Evolutionary conservation across 2,888 invertebrate species (phyloP), one percentile per base, ranked within the genome.

Genomic region (Cheilosia scutellata): DNA sequence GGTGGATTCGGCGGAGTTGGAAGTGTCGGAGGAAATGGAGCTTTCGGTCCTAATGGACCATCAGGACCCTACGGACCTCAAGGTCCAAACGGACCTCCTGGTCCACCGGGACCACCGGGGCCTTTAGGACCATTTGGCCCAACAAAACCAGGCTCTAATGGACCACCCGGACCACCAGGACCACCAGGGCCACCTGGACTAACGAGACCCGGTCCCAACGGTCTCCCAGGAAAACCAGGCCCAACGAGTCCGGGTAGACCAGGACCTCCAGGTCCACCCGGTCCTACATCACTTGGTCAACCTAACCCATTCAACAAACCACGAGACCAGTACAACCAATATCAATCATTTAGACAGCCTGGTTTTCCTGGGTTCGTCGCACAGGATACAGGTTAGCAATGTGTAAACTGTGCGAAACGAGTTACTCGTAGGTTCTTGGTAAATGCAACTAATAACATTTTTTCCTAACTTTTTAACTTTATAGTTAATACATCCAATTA

Each of bases 291-390:
- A 68, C 62, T 72, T 9, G 51, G 66, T 27, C 78, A 82, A 37
- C 78, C 83, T 1, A 80, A 72, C 13, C 62, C 90, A 20, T 68
- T 51, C 33, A 88, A 86, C 29, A 82, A 74, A 31, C 91, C 91
- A 37, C 89, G 89, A 27, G 88, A 88, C 3, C 91, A 91, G 2
- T 9, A 77, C 74, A 27, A 87, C 53, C 40, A 92, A 53, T 57
- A 75, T 11, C 70, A 76, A 60, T 72, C 49, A 6, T 7, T 37
- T 9, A 57, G 72, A 7, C 72, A 62, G 66, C 33, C 90, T 89
- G 91, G 92, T 91, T 91, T 90, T 91, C 90, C 91, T 91, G 90
- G 89, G 90, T 90, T 87, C 89, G 66, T 84, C 88, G 89, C 89
- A 88, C 90, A 90, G 89, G 88, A 88, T 87, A 76, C 90, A 92